phyloP scores from a whole-genome alignment of 2,888 invertebrate genomes.

The Plagiodera versicolora region DNA sequence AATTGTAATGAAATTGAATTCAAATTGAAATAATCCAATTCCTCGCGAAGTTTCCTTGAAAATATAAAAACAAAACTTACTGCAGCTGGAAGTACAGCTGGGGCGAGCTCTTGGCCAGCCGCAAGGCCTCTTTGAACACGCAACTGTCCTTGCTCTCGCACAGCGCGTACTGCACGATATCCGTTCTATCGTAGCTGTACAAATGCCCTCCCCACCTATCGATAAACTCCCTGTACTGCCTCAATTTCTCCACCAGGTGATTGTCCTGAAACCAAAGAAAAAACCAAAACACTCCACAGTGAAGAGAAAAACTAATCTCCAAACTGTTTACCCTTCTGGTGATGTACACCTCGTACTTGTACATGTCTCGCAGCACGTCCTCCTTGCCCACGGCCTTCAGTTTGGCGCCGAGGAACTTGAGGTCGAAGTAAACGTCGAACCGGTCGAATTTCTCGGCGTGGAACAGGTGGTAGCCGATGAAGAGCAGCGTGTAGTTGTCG shows the following conservation, averaged over 20 bases:
- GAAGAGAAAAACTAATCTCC: too few species aligned
- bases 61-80: too few species aligned
- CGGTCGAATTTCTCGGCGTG: constrained; percentile 59
- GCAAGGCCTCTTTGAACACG: constrained; percentile 55
- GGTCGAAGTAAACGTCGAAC: constrained; percentile 67
- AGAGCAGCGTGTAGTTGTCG: constrained; percentile 74
- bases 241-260: constrained; percentile 55
- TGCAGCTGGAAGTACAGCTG: constrained; percentile 66
- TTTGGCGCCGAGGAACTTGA: constrained; percentile 72
- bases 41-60: too few species aligned
- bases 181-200: constrained; percentile 63
- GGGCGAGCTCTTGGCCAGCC: constrained; percentile 57
- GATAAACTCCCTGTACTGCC: constrained; percentile 63
- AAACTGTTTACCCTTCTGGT: constrained; percentile 58
- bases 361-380: constrained; percentile 69
- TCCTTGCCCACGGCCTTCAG: constrained; percentile 67
- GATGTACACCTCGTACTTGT: constrained; percentile 65
- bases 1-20: too few species aligned
- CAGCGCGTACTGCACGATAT: constrained; percentile 71
- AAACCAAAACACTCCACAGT: too few species aligned
- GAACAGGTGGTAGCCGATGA: constrained; percentile 71
- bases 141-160: constrained; percentile 63
- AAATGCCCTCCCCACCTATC: constrained; percentile 65
- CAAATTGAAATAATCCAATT: too few species aligned
- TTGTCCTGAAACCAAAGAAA: constrained; percentile 51